These are phyloP conservation scores for Scaptomyza montana DNA, from an alignment of 1,140 invertebrate genomes.

Conservation along the genomic window DNA sequence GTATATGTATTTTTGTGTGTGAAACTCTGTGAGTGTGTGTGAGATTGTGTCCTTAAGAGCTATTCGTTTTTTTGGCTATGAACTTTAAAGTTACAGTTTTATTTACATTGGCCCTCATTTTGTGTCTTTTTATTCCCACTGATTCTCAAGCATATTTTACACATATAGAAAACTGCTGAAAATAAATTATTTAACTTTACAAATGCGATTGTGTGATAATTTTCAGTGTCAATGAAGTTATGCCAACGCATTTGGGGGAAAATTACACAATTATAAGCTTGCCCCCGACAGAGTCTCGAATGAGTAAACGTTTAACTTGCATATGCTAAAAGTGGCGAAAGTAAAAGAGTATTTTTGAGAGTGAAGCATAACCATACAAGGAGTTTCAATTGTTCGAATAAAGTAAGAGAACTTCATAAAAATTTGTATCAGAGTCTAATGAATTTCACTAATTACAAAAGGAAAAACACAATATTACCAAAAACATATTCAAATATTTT, in stretches of 20 bases:
- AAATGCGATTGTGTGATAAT: slow-evolving; percentile 64
- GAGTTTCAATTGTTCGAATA: no score
- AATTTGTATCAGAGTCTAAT: no score
- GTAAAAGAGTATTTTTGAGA: no score
- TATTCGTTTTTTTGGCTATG: slow-evolving; percentile 77
- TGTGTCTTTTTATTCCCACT: neutral
- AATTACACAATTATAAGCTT: neutral
- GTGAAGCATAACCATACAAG: no score
- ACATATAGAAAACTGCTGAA: slow-evolving; percentile 20
- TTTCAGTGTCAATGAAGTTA: slow-evolving; percentile 73
- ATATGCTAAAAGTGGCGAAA: neutral
- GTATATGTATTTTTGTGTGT: neutral
- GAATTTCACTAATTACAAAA: no score
- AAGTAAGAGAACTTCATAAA: no score
- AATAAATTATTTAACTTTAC: slow-evolving; percentile 45
- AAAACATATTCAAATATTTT: no score
- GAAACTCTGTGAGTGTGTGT: neutral
- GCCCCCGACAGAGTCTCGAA: neutral
- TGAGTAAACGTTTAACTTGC: neutral
- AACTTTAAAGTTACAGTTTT: slow-evolving; percentile 71
- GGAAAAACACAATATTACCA: no score
- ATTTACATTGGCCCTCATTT: slow-evolving; percentile 49
- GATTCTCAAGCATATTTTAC: neutral
- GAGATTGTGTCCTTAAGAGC: slow-evolving; percentile 48
- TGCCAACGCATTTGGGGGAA: slow-evolving; percentile 48